Evolutionary conservation across 2,113 vertebrate genomes (phyloP).

Genomic region (Hypanus sabinus): DNA sequence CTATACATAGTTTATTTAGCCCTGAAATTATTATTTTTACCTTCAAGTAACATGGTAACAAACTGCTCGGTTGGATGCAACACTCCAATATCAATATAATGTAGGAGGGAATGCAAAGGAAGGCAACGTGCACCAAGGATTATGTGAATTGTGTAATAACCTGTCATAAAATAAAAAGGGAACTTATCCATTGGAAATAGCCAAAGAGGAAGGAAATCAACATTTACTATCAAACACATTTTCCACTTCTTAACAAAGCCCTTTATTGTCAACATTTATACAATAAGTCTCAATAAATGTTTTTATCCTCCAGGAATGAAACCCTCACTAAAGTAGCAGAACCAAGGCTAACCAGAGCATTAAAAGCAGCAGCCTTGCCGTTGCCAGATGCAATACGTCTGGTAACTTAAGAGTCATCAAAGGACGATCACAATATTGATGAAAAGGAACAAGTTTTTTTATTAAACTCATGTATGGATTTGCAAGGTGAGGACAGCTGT

Average conservation of each 20-base stretch:
- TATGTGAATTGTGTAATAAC: constrained; percentile 75
- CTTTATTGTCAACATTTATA: background rate
- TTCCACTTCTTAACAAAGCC: background rate
- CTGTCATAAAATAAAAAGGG: constrained; percentile 48
- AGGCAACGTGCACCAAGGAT: constrained; percentile 75
- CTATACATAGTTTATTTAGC: background rate
- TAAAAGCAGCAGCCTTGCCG: no score
- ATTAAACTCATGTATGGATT: no score
- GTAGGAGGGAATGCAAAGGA: constrained; percentile 73
- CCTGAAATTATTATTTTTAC: constrained; percentile 47
- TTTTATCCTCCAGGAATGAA: background rate
- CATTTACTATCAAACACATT: background rate
- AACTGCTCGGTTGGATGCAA: constrained; percentile 72
- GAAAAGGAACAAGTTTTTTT: background rate
- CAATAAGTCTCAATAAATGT: background rate
- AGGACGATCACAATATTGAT: background rate
- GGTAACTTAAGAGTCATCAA: background rate
- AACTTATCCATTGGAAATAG: background rate
- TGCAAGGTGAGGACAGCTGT: no score
- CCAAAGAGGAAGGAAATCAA: background rate
- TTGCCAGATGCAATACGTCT: no score
- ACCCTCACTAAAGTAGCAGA: background rate
- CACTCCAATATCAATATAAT: constrained; percentile 74
- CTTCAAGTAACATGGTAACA: constrained; percentile 69
- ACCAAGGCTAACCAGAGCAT: no score